These are phyloP conservation scores for Typhlomys cinereus DNA, from an alignment of 2,113 vertebrate species.

Conservation along the genomic window DNA sequence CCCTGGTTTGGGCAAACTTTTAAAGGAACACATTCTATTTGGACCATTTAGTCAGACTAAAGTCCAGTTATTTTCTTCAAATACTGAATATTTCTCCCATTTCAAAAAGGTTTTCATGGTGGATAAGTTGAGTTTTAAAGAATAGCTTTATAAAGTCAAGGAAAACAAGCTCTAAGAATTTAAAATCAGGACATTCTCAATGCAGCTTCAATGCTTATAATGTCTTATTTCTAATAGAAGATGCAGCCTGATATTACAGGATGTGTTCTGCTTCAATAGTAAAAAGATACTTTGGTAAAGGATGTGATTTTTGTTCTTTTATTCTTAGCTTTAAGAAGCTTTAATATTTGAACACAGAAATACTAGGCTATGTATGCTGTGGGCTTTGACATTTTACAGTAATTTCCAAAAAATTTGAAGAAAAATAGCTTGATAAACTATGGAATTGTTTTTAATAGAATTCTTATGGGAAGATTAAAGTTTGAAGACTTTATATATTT, in stretches of 20 bases:
- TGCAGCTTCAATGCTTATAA: conserved; percentile 25
- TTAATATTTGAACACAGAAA: conserved; percentile 2
- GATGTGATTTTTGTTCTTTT: not conserved
- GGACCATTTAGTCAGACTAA: not conserved
- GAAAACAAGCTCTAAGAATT: conserved; percentile 45
- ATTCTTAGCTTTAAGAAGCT: not conserved
- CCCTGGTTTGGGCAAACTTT: not conserved
- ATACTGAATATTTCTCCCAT: conserved; percentile 11
- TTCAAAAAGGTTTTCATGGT: conserved; percentile 29
- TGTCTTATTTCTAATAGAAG: conserved; percentile 31
- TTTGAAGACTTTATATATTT: conserved; percentile 5
- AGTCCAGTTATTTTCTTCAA: conserved; percentile 12
- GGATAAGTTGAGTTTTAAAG: conserved; percentile 34
- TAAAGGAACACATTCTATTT: not conserved
- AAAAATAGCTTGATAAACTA: not conserved
- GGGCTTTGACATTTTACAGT: not conserved
- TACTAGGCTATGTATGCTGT: not conserved
- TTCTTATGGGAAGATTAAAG: not conserved
- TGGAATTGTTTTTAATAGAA: not conserved
- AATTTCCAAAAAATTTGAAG: not conserved
- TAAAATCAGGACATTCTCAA: conserved; percentile 56
- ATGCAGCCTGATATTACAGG: conserved; percentile 2
- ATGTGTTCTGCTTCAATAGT: not conserved
- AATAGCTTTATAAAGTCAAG: conserved; percentile 34
- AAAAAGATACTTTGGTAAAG: conserved; percentile 25